Percentiles rank a stretch among this genome's conserved stretches.
phyloP scores from a whole-genome alignment of 1,140 invertebrate genomes.

The Panonychus citri region DNA sequence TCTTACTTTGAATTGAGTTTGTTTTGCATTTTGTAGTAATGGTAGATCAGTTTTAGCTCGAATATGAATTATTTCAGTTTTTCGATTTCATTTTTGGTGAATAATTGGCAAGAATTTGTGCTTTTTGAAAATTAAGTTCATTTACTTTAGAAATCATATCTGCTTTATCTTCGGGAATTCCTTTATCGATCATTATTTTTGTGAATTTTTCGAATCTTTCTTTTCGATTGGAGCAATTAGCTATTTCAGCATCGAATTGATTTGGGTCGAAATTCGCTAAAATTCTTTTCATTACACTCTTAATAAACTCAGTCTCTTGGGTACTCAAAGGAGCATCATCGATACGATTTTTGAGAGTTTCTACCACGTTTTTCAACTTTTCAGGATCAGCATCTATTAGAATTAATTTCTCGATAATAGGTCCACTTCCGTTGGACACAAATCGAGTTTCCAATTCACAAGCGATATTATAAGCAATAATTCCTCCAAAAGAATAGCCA shows the following conservation, averaged over 20 bases:
- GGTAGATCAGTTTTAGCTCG: not conserved
- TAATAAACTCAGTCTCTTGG: not conserved
- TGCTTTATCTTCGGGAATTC: not conserved
- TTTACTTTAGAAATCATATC: not conserved
- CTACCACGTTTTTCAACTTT: constrained; percentile 56
- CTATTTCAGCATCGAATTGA: not conserved
- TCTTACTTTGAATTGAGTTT: too few relatives aligned
- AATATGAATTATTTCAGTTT: not conserved
- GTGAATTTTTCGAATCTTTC: not conserved
- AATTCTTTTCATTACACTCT: not conserved
- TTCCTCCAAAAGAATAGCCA: constrained; percentile 82
- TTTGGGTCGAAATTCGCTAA: not conserved
- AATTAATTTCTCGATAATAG: constrained; percentile 48
- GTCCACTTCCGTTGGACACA: constrained; percentile 35
- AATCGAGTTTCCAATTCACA: constrained; percentile 39
- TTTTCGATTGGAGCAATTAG: not conserved
- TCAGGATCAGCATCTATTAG: constrained; percentile 48
- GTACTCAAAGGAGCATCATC: constrained; percentile 23
- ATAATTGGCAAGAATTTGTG: not conserved
- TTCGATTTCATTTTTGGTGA: not conserved
- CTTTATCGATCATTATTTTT: not conserved
- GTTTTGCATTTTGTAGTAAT: not conserved
- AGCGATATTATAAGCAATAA: constrained; percentile 77
- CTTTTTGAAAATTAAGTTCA: not conserved
- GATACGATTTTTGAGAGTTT: constrained; percentile 31